Percentiles rank a stretch among this genome's conserved stretches.
These are phyloP conservation scores for Acrobasis repandana DNA, from an alignment of 2,888 invertebrate genomes.

Conservation along the genomic window DNA sequence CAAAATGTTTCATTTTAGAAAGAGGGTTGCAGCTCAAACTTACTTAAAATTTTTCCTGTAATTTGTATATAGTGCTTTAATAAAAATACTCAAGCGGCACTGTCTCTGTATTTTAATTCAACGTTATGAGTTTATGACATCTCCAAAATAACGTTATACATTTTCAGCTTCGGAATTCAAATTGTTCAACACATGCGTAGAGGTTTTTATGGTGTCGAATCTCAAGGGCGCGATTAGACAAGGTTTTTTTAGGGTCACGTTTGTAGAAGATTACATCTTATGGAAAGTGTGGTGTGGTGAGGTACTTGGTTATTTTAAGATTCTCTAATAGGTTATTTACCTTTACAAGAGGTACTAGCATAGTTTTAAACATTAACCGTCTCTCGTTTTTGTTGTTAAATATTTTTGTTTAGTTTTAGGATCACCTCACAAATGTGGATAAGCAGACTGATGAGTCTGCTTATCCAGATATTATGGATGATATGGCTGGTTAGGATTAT, in stretches of 20 bases:
- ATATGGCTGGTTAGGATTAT: too few relatives aligned
- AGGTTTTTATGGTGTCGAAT: conserved; percentile 27
- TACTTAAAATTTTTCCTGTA: too few relatives aligned
- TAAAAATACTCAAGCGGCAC: too few relatives aligned
- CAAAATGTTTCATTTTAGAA: not conserved
- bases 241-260: conserved; percentile 26
- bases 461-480: too few relatives aligned
- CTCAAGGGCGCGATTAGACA: conserved; percentile 31
- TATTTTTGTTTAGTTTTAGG: too few relatives aligned
- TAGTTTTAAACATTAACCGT: too few relatives aligned
- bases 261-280: conserved; percentile 9
- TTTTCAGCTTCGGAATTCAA: conserved; percentile 18
- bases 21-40: not conserved
- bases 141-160: conserved; percentile 2
- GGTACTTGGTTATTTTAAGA: conserved; percentile 1
- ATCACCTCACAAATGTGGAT: too few relatives aligned
- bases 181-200: conserved; percentile 26
- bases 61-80: too few relatives aligned
- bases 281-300: conserved; percentile 1
- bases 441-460: too few relatives aligned
- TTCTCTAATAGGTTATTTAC: conserved; percentile 4
- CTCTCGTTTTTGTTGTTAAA: too few relatives aligned
- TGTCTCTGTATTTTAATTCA: not conserved
- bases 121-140: not conserved
- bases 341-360: not conserved